Evolutionary conservation across 2,888 invertebrate species (phyloP), one percentile per base, ranked within the genome.

Genomic region (Caenorhabditis sinica): DNA sequence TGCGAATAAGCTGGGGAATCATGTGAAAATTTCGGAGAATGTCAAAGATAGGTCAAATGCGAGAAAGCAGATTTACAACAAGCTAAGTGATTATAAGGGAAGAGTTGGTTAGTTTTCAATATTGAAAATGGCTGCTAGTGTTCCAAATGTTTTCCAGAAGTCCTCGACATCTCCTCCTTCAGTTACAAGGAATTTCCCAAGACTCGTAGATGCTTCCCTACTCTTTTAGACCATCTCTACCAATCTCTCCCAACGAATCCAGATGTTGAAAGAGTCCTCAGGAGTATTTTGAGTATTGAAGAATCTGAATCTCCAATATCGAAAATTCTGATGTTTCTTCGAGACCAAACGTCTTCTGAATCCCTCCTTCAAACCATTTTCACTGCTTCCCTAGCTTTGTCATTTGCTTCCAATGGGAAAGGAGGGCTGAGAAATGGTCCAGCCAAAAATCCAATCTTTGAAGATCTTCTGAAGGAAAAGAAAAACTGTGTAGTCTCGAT

Each of bases 401-500:
- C 77, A 1, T 15, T 88, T 1, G 68, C 82, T 40, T 71, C 87
- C 1, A 36, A 80, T 11, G 85, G 93, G 1, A 90, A 91, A 45
- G 94, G 94, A 5, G 94, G 94, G 2, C 91, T 94, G 45, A 90
- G 94, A 60, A 94, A 93, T 90, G 94, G 94, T 8, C 94, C 94
- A 3, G 94, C 94, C 13, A 85, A 84, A 15, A 89, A 89, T 80
- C 80, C 76, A n/a, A 23, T 53, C 25, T 88, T 88, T 45, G 28
- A 68, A 8, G 53, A 63, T 6, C 13, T 60, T 43, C 33, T 60
- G 17, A 51, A 20, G 1, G 15, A 58, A 0, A 61, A 53, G 63
- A 17, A 20, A 28, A 33, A 23, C 6, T 40, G 63, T 28, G 11
- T 73, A 51, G 3, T 28, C 2, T 58, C 20, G 20, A 51, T 68